These are phyloP conservation scores for Acrocephalus arundinaceus DNA, from an alignment of 2,113 vertebrate species.

Conservation along the genomic window DNA sequence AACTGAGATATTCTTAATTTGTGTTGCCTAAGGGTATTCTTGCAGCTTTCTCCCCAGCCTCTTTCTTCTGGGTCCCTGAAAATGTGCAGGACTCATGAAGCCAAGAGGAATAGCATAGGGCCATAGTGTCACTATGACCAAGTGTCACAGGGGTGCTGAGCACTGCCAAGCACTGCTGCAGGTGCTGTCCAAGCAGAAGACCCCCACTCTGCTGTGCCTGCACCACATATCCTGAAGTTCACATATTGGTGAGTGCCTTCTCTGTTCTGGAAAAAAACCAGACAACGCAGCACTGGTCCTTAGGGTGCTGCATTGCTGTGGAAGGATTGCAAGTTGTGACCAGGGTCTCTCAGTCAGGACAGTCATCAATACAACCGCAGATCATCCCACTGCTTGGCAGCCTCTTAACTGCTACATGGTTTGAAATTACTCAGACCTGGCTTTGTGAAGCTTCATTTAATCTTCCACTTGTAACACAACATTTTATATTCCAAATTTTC, in stretches of 20 bases:
- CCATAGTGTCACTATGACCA: background rate
- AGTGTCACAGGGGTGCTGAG: background rate
- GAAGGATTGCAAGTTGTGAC: background rate
- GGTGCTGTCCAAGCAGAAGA: background rate
- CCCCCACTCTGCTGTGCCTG: fast-evolving
- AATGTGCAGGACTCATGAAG: background rate
- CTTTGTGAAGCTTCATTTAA: background rate
- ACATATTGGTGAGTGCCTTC: background rate
- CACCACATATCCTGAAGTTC: background rate
- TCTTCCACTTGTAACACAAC: background rate
- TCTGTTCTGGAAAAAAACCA: background rate
- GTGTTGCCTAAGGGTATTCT: background rate
- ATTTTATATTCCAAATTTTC: background rate
- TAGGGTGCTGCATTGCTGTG: background rate
- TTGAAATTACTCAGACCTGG: background rate
- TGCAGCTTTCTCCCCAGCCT: background rate
- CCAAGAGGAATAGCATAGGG: background rate
- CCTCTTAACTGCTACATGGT: background rate
- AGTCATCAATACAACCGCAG: background rate
- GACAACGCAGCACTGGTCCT: background rate
- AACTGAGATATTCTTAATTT: background rate
- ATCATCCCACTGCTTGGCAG: background rate
- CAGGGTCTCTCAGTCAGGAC: background rate
- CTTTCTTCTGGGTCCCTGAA: background rate
- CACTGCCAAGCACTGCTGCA: background rate